Conservation (phyloP, 2,113 vertebrate genomes). For the Eurystomus gularis region DNA sequence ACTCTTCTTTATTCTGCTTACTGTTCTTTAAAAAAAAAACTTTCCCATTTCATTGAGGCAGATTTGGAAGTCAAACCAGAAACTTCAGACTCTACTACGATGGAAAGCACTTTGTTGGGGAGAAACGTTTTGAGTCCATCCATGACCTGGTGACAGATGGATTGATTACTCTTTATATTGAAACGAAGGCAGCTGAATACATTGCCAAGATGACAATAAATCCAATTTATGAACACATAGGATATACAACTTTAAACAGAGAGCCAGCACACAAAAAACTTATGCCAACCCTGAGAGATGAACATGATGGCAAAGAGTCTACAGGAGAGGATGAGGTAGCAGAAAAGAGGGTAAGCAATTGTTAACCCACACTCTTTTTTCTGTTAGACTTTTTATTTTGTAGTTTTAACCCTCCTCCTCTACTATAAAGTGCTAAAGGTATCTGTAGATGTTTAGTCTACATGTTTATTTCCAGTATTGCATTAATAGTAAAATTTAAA, state of each 20-base stretch:
- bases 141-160: conserved; percentile 89
- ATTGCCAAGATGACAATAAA: conserved; percentile 91
- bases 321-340: conserved; percentile 82
- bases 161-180: conserved; percentile 89
- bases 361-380: conserved; percentile 64
- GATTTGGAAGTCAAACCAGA: conserved; percentile 89
- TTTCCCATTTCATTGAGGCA: conserved; percentile 79
- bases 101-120: conserved; percentile 88
- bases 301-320: conserved; percentile 81
- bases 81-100: conserved; percentile 89
- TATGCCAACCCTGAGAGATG: conserved; percentile 83
- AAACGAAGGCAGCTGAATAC: conserved; percentile 88
- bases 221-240: conserved; percentile 90
- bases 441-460: conserved; percentile 10
- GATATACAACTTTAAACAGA: conserved; percentile 93
- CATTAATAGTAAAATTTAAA: neutral
- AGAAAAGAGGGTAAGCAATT: conserved; percentile 92
- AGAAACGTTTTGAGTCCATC: conserved; percentile 89
- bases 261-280: conserved; percentile 92
- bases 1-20: conserved; percentile 69
- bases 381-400: conserved; percentile 45
- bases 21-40: conserved; percentile 71
- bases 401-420: neutral
- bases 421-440: neutral
- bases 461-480: neutral